Evolutionary conservation across 2,888 invertebrate genomes (phyloP), one percentile per base, ranked within the genome.

Genomic region (Ernsta delagoae): DNA sequence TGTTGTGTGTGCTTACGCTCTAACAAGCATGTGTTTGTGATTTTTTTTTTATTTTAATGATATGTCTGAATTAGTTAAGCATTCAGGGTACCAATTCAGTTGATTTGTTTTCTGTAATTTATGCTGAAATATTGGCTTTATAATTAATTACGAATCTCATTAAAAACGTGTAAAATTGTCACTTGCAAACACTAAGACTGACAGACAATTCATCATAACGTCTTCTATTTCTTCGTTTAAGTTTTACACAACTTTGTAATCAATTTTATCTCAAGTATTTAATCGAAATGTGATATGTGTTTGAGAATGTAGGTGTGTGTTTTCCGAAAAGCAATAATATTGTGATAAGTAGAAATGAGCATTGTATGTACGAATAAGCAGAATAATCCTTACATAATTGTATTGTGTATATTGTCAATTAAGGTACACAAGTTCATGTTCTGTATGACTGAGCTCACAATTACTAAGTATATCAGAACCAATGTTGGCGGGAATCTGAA

Each of bases 21-120:
- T 92, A 92, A 92, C 92, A 89, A 88, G 90, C 90, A 91, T 92
- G 92, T 87, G 92, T 92, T 92, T 92, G 89, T 88, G 87, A 84
- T 85, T 89, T 83, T 45, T 36, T 16, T 78, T 85, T 79, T 74
- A 70, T 79, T 77, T 73, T 73, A 76, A 76, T 69, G 59, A 63
- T 69, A 64, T 57, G 77, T 77, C 74, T 75, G 74, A 73, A 65
- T 72, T 72, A 60, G 59, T 65, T 63, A 65, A 70, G 75, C 75
- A 75, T 76, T 77, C 75, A 78, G 79, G 77, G 80, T 83, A 84
- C 82, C 82, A 80, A 81, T 82, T 80, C 64, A 70, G 64, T 74
- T 83, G 75, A 82, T 81, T 77, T 85, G 83, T 84, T 79, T 81
- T 85, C 79, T 87, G 84, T 92, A 91, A 92, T 92, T 92, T 92